Percentiles rank a stretch among this genome's conserved stretches.
Evolutionary conservation across 2,797 vertebrate genomes (phyloP).

Genomic region (Sebastes itinus): DNA sequence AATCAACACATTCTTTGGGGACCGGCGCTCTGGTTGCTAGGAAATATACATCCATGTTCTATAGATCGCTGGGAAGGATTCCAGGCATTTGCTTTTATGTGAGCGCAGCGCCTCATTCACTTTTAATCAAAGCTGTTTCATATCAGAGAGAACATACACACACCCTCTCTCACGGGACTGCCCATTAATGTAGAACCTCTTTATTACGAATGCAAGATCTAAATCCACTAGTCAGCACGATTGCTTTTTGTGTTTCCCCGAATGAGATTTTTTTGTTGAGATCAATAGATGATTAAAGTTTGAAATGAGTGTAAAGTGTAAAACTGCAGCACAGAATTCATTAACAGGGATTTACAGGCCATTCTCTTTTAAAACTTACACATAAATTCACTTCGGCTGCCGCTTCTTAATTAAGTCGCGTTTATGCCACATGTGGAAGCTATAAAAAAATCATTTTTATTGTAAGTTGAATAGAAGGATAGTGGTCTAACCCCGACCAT

Average conservation of each 20-base stretch:
- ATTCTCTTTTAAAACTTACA: slow-evolving; percentile 38
- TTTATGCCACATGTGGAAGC: slow-evolving; percentile 65
- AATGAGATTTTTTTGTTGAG: slow-evolving; percentile 48
- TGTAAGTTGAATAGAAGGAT: slow-evolving; percentile 37
- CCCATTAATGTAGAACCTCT: slow-evolving; percentile 62
- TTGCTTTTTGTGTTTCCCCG: slow-evolving; percentile 35
- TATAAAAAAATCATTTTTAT: slow-evolving; percentile 58
- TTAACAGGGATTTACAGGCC: slow-evolving; percentile 50
- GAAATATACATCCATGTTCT: slow-evolving; percentile 81
- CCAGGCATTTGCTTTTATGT: slow-evolving; percentile 73
- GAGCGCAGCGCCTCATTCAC: slow-evolving; percentile 74
- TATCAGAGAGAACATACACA: slow-evolving; percentile 72
- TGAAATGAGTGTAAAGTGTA: slow-evolving; percentile 47
- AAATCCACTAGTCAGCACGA: slow-evolving; percentile 59
- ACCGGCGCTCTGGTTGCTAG: slow-evolving; percentile 78
- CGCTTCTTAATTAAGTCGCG: slow-evolving; percentile 44
- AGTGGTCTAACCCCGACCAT: slow-evolving; percentile 54
- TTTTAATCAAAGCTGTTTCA: slow-evolving; percentile 82
- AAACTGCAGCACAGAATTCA: slow-evolving; percentile 43
- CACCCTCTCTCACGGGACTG: slow-evolving; percentile 50
- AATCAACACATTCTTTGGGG: slow-evolving; percentile 81
- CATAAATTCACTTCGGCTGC: slow-evolving; percentile 28
- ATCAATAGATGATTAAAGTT: slow-evolving; percentile 64
- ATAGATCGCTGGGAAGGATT: slow-evolving; percentile 77
- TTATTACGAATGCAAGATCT: slow-evolving; percentile 65